Base-by-base conservation (phyloP, 2,888 invertebrate genomes). In the Ischnura elegans region DNA sequence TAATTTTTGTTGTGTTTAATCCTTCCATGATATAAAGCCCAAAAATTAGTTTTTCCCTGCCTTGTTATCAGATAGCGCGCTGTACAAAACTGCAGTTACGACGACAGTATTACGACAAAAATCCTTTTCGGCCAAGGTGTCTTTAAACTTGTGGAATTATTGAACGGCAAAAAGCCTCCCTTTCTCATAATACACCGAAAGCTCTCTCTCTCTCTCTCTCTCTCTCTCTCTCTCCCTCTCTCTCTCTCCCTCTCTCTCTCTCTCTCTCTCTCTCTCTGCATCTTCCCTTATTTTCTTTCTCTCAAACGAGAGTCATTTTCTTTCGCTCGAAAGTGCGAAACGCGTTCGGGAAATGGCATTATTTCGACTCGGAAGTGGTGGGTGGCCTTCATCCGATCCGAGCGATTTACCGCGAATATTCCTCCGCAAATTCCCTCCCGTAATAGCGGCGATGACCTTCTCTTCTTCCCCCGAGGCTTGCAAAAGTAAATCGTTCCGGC, bases 281-380 rank as follows among this genome's bases (percentile, higher is more conserved):
- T n/a, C n/a, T 87, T 46, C 45, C 51, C 46, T 87, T 51, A 19
- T 13, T 87, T 25, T 45, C 8, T 10, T 51, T 46, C 13, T 13
- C 47, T 45, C n/a, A n/a, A n/a, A n/a, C n/a, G n/a, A n/a, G n/a
- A n/a, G n/a, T n/a, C 87, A 43, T n/a, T 87, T 42, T n/a, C 51
- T 25, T 87, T 87, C 21, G 47, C 36, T 51, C 29, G 76, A 36
- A 51, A 36, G 76, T 76, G 76, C 76, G 76, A 76, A 76, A 76
- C 36, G 76, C 76, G n/a, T 76, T 36, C 76, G 13, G 76, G 76
- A 76, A 76, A 76, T 76, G 76, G 76, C 36, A 13, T 36, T 76
- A 76, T 76, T 76, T 76, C 76, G 76, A 76, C 76, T 76, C 6
- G 76, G 8, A 36, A 36, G 16, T 29, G 76, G 76, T 36, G 76